These are phyloP conservation scores for Fragum fragum DNA, from an alignment of 2,888 invertebrate genomes.

Conservation along the genomic window DNA sequence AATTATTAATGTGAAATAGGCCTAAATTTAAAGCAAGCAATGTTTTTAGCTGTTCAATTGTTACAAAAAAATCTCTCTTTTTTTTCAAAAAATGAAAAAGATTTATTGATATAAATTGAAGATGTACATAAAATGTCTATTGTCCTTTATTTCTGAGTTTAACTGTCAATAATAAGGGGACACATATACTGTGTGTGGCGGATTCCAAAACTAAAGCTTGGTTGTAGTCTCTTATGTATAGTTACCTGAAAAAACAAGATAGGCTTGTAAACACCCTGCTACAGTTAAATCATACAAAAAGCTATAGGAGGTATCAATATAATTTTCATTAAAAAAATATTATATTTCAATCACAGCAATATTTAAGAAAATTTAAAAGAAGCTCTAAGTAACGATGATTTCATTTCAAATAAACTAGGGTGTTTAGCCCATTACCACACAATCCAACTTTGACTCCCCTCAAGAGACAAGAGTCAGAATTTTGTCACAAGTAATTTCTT, in stretches of 20 bases:
- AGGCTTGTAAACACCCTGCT: background rate
- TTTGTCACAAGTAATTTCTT: no score
- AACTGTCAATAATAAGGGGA: slow-evolving; percentile 80
- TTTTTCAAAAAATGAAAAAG: background rate
- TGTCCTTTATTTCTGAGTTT: background rate
- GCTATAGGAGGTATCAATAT: no score
- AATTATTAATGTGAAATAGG: background rate
- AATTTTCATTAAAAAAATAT: no score
- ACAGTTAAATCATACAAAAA: background rate
- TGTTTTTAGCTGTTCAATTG: background rate
- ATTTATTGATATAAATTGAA: background rate
- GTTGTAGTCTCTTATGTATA: slow-evolving; percentile 80
- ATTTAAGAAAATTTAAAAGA: no score
- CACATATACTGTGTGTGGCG: slow-evolving; percentile 87
- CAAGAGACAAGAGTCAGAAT: no score
- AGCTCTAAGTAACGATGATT: no score
- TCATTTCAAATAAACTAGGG: no score
- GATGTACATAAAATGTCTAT: slow-evolving; percentile 9
- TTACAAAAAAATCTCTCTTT: background rate
- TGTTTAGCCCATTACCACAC: no score
- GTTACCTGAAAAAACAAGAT: slow-evolving; percentile 75
- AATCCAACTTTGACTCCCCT: no score
- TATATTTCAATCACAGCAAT: no score
- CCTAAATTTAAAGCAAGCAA: slow-evolving; percentile 2
- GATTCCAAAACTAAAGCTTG: slow-evolving; percentile 87